Evolutionary conservation across 53 echinoderm and acorn worm species (phyloP), one percentile per base, ranked within the genome.

Genomic region (Antedon mediterranea): DNA sequence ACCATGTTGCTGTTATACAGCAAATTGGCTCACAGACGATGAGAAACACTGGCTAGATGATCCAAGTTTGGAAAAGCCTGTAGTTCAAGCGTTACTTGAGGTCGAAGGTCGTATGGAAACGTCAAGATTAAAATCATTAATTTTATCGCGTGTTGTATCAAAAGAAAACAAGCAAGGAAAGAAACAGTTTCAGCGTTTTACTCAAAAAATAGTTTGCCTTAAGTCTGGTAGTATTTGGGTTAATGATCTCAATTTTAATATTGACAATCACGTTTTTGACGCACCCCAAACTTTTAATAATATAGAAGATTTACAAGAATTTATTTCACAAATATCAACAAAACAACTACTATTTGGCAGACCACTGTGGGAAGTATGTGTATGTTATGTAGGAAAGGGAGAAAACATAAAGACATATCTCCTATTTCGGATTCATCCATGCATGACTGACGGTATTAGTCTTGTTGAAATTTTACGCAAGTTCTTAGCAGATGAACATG

Each of bases 181-280:
- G 13, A 87, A 83, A 83, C 33, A 75, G 0, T 87, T 80, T 73
- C 37, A 80, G 0, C 83, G 87, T 32, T 87, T 87, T 32, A 87
- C 87, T 27, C 87, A 87, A 41, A 79, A 76, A 79, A 76, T 87
- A 30, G 33, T 83, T 28, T 77, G 80, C 28, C 80, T 79, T 4
- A 41, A 37, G 9, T 78, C 79, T 33, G 87, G 87, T 75, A 80
- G 80, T 77, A 80, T 77, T 79, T 87, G 87, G 87, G 75, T 75
- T 71, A 80, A 80, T 77, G 87, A 87, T 30, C 74, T 79, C 14
- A 77, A 79, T 15, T 87, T 87, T 34, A 83, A 87, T 57, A 87
- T 87, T 76, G 87, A 87, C 31, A 87, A 87, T 30, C 87, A 87
- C 79, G 73, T 87, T 43, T 34, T 83, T 34, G 79, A 74, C 34